A percentile compares a stretch with the other conserved stretches of the same genome.
These are phyloP conservation scores for Brotula barbata DNA, from an alignment of 2,797 vertebrate species.

Conservation along the genomic window DNA sequence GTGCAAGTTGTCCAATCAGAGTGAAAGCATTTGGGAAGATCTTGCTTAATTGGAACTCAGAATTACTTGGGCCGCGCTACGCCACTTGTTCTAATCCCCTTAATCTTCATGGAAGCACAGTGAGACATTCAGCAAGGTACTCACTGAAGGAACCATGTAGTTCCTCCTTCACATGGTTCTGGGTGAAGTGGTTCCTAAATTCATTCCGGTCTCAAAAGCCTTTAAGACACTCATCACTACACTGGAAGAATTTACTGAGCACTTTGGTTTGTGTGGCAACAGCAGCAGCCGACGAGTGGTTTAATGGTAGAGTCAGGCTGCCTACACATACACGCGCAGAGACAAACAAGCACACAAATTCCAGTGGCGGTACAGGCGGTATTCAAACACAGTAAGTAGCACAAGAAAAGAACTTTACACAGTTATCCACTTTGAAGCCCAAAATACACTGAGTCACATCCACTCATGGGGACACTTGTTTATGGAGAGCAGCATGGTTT, in stretches of 20 bases:
- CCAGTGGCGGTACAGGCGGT: constrained; percentile 20
- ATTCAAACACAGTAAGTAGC: constrained; percentile 23
- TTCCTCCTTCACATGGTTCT: too few species aligned
- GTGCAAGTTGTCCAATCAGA: too few species aligned
- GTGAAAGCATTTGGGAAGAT: too few species aligned
- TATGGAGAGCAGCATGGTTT: constrained; percentile 1
- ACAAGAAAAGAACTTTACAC: constrained; percentile 5
- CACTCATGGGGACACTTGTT: constrained; percentile 14
- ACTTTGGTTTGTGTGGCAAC: not conserved
- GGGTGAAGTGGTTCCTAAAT: too few species aligned
- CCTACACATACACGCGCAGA: not conserved
- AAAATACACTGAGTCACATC: constrained; percentile 19
- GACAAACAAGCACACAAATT: not conserved
- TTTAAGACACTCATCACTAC: not conserved
- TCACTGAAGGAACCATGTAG: too few species aligned
- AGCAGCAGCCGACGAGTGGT: constrained; percentile 3
- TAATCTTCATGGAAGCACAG: too few species aligned
- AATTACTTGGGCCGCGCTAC: too few species aligned
- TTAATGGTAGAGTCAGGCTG: constrained; percentile 28
- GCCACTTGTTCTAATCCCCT: too few species aligned
- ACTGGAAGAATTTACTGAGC: not conserved
- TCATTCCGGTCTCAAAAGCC: too few species aligned
- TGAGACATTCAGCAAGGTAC: too few species aligned
- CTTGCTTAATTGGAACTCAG: too few species aligned
- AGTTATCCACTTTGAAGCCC: constrained; percentile 20